phyloP scores from a whole-genome alignment of 2,113 vertebrate species.

The Alouatta palliata region DNA sequence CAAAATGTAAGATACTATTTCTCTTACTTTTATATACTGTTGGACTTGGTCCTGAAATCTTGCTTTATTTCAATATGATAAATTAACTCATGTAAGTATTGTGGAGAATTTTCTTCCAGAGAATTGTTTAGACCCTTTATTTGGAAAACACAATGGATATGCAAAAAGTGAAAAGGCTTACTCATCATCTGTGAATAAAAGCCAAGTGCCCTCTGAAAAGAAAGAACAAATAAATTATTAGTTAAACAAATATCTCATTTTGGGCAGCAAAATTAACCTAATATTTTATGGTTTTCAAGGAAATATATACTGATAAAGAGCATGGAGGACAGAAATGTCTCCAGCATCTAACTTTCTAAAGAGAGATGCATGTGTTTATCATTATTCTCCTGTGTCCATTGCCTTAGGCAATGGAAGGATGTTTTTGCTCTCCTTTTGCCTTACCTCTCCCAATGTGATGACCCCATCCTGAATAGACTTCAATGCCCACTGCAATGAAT shows the following conservation, averaged over 20 bases:
- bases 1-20: background rate
- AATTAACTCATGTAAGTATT: background rate
- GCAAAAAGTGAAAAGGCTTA: background rate
- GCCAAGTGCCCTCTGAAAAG: background rate
- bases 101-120: background rate
- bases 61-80: background rate
- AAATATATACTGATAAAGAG: constrained; percentile 70
- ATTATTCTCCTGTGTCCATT: constrained; percentile 66
- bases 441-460: constrained; percentile 79
- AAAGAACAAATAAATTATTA: background rate
- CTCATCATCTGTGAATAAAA: constrained; percentile 13
- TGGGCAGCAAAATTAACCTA: constrained; percentile 67
- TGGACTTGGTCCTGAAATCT: background rate
- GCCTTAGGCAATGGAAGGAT: constrained; percentile 71
- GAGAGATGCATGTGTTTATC: constrained; percentile 76
- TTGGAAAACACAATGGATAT: background rate
- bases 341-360: constrained; percentile 56
- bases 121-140: background rate
- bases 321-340: constrained; percentile 68
- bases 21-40: background rate
- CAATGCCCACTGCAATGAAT: constrained; percentile 79
- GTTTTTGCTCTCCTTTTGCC: constrained; percentile 68
- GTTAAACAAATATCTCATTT: constrained; percentile 60
- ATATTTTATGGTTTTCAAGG: constrained; percentile 65
- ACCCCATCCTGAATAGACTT: constrained; percentile 70